Base-by-base conservation (phyloP, 2,888 invertebrate species). In the Oxyscelio sp. region DNA sequence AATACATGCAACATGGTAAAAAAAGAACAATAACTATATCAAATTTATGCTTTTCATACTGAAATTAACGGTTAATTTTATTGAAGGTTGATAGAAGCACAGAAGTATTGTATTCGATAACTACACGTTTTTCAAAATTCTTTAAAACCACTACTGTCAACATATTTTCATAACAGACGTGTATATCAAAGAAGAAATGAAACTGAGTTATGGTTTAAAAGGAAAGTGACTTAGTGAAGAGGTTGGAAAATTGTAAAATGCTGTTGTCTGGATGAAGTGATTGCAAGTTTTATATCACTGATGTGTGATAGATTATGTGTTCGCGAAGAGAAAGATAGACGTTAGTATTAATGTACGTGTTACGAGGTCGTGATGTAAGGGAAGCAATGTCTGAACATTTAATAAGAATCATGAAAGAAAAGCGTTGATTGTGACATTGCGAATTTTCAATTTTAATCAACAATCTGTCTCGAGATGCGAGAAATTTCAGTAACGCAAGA, bases 271-370 rank as follows among this genome's bases (percentile, higher is more conserved):
- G 45, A 34, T 43, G 58, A 48, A 71, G 65, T 71, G 79, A 80
- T 68, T 73, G 73, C 45, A 58, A 40, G 66, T 80, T 80, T 66
- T 61, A 45, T 59, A 61, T 80, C 63, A 52, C 54, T 61, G 50
- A 80, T 66, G 73, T 66, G 54, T 80, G 80, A 80, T 80, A 74
- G 66, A 80, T 80, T 73, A 61, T 61, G 61, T 45, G 52, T 52
- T 56, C 50, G 79, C 34, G 34, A 3, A 61, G 70, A 71, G 34
- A 59, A 56, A 71, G 65, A 79, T 19, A 43, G 15, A 59, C 38
- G 38, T 15, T 48, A 38, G 59, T 58, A 61, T 70, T 68, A 71
- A 79, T 73, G 65, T 66, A 48, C 54, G 63, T 63, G 54, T 70
- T 78, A 78, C 70, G 78, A 63, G 54, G 21, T 45, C 68, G 50